Conservation (phyloP, 2,797 vertebrate species). For the Erpetoichthys calabaricus region DNA sequence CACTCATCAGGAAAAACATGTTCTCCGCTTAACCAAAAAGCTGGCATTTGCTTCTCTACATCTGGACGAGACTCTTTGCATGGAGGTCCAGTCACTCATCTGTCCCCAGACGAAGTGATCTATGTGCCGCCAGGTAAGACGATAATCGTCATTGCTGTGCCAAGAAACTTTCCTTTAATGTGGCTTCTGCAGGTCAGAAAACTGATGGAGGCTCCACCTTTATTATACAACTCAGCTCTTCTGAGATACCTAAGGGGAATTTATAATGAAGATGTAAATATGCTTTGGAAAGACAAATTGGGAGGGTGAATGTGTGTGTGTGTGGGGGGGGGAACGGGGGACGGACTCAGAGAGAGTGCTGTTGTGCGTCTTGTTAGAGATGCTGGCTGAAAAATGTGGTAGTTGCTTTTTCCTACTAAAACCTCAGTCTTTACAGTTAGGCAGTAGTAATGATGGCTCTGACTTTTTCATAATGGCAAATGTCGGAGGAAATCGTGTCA, state of each 20-base stretch:
- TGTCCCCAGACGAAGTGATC: constrained; percentile 26
- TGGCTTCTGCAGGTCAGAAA: too few relatives aligned
- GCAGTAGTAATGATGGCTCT: constrained; percentile 16
- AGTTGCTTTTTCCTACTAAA: not conserved
- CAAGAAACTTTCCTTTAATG: too few relatives aligned
- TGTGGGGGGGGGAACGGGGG: too few relatives aligned
- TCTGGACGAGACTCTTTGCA: constrained; percentile 22
- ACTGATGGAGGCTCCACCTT: too few relatives aligned
- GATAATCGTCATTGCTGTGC: constrained; percentile 14
- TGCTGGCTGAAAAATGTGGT: too few relatives aligned
- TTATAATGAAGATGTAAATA: too few relatives aligned
- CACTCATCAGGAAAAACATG: constrained; percentile 27
- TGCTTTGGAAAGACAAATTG: too few relatives aligned
- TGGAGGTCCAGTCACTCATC: constrained; percentile 23
- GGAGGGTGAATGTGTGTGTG: too few relatives aligned
- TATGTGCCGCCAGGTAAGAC: constrained; percentile 21
- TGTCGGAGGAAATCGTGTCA: constrained; percentile 24
- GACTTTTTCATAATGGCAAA: constrained; percentile 35
- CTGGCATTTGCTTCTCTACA: constrained; percentile 20
- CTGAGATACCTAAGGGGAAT: too few relatives aligned
- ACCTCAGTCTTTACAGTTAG: constrained; percentile 17
- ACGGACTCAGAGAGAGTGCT: too few relatives aligned
- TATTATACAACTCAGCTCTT: too few relatives aligned
- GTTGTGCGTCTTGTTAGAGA: too few relatives aligned
- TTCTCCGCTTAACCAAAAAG: constrained; percentile 24